Base-by-base conservation (phyloP, 2,888 invertebrate species). In the Campaea margaritaria region DNA sequence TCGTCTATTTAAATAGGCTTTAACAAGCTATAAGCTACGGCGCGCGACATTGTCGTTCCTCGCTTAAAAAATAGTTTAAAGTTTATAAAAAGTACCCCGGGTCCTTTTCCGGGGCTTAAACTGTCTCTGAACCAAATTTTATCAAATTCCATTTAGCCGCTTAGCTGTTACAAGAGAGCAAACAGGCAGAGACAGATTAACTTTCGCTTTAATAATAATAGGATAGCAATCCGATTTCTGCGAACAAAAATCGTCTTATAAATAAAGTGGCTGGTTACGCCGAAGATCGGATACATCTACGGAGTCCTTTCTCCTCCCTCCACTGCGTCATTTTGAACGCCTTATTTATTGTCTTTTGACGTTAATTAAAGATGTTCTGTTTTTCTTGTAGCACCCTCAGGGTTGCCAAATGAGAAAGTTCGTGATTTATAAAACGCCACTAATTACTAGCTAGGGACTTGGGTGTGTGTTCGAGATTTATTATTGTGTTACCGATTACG, bases 331-430 rank as follows among this genome's bases (percentile, higher is more conserved):
- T 70, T 71, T 66, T 56, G 46, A 68, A 70, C 58, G 62, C 68
- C 72, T 68, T 57, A 63, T 70, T 75, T 72, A 73, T 71, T 67
- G 65, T 69, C 62, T 61, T 67, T 67, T 66, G 58, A 69, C 62
- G 62, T 69, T 67, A 64, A 69, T 73, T 69, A 62, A 51, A 64
- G 67, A 63, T 57, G 67, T 70, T 65, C 64, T 60, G 64, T 65
- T 67, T 56, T 58, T 58, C 59, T 63, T 65, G 64, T 59, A 50
- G 44, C 52, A 36, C 61, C 57, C 56, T 38, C 47, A 27, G 60
- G 55, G 55, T 51, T 50, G 59, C 57, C 46, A 60, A 65, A 65
- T 64, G 60, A 62, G 57, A 63, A 65, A 67, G 65, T 67, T 65
- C 49, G 50, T 58, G 59, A 45, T 57, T 53, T 62, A 56, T 64